These are phyloP conservation scores for Helleia helle DNA, from an alignment of 2,888 invertebrate genomes.

Conservation along the genomic window DNA sequence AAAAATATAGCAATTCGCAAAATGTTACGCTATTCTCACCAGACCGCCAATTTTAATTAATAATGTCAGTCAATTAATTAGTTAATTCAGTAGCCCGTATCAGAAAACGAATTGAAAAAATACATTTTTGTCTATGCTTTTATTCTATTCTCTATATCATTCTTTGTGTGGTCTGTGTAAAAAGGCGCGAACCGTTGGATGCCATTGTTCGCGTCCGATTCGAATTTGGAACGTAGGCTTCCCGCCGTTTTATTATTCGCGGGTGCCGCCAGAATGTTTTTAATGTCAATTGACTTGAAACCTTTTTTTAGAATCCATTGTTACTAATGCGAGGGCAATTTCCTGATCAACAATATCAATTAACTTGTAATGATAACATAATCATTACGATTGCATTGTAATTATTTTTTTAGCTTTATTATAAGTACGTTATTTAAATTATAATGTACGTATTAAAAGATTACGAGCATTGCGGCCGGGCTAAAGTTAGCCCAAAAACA, in stretches of 20 bases:
- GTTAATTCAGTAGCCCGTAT: conserved; percentile 3
- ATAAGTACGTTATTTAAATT: too few relatives aligned
- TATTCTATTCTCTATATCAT: conserved; percentile 38
- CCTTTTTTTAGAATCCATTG: conserved; percentile 32
- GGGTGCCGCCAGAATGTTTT: conserved; percentile 56
- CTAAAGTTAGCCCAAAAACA: too few relatives aligned
- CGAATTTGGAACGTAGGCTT: conserved; percentile 55
- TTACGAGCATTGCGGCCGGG: too few relatives aligned
- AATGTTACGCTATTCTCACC: conserved; percentile 1
- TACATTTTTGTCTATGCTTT: conserved; percentile 7
- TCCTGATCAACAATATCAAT: background rate
- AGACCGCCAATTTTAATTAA: background rate
- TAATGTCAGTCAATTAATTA: conserved; percentile 3
- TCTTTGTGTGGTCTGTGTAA: conserved; percentile 39
- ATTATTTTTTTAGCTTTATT: too few relatives aligned
- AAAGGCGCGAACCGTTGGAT: conserved; percentile 57
- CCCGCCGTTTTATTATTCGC: conserved; percentile 63
- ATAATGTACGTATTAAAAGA: too few relatives aligned
- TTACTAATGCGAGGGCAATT: conserved; percentile 15
- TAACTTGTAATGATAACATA: background rate
- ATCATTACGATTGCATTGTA: background rate
- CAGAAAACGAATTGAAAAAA: conserved; percentile 5
- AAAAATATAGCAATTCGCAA: too few relatives aligned
- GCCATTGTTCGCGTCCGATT: conserved; percentile 60
- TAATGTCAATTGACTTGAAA: conserved; percentile 46